Evolutionary conservation across 2,113 vertebrate species (phyloP).

Genomic region (Mungos mungo): DNA sequence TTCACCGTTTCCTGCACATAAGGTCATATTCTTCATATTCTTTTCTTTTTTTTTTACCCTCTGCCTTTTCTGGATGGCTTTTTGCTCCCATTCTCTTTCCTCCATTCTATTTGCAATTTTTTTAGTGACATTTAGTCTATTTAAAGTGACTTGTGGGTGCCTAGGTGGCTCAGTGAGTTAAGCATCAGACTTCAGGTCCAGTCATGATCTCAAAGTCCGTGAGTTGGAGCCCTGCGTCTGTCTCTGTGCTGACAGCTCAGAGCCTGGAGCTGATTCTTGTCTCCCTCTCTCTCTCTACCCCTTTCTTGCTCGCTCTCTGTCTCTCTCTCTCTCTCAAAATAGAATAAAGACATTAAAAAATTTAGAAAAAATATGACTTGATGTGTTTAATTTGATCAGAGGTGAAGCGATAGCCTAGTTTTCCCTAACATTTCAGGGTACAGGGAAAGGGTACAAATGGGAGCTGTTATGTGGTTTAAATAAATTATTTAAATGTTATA

Average conservation of each 20-base stretch:
- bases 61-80: background rate
- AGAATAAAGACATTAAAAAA: too few relatives aligned
- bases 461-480: background rate
- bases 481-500: background rate
- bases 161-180: too few relatives aligned
- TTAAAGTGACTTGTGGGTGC: background rate
- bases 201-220: too few relatives aligned
- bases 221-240: too few relatives aligned
- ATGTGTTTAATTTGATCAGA: background rate
- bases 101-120: background rate
- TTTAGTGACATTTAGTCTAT: background rate
- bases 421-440: background rate
- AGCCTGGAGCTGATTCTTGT: too few relatives aligned
- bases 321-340: too few relatives aligned
- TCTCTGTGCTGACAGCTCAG: too few relatives aligned
- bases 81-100: background rate
- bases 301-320: too few relatives aligned
- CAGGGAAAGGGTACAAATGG: background rate
- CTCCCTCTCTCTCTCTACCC: too few relatives aligned
- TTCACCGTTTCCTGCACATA: background rate
- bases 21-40: background rate
- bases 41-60: background rate
- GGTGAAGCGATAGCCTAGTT: background rate
- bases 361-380: background rate
- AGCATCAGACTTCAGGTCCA: too few relatives aligned